These are phyloP conservation scores for Pteria penguin DNA, from an alignment of 2,888 invertebrate species.

Conservation along the genomic window DNA sequence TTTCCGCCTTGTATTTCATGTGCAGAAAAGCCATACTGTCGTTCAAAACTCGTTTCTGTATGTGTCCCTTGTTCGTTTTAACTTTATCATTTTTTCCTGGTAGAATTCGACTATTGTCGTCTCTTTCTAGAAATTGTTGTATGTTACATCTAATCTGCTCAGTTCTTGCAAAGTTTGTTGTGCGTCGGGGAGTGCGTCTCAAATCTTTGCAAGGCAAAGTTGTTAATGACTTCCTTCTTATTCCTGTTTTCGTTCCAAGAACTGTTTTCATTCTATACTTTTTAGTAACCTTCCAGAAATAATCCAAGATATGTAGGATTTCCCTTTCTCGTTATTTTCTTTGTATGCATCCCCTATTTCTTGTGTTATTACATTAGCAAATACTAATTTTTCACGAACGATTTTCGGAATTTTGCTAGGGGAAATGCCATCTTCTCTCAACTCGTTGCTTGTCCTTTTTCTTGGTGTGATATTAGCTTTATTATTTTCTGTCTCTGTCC, in stretches of 20 bases:
- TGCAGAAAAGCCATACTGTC: constrained; percentile 26
- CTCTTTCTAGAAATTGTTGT: constrained; percentile 6
- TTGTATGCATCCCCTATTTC: not conserved
- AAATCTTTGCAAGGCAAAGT: not conserved
- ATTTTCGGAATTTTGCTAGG: constrained; percentile 6
- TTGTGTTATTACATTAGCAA: constrained; percentile 7
- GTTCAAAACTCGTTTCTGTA: constrained; percentile 26
- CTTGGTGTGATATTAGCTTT: not conserved
- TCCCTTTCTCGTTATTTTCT: not conserved
- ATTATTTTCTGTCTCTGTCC: not conserved
- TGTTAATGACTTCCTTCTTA: not conserved
- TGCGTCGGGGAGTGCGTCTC: not conserved
- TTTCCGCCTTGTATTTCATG: not conserved
- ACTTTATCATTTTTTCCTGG: constrained; percentile 32
- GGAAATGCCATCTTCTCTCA: not conserved
- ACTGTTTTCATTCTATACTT: not conserved
- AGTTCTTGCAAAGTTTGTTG: not conserved
- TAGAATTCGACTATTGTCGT: constrained; percentile 32
- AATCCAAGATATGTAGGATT: not conserved
- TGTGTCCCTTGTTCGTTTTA: not conserved
- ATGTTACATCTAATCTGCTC: not conserved
- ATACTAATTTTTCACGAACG: not conserved
- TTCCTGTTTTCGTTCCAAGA: not conserved
- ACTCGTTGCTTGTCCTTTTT: not conserved
- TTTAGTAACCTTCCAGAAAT: not conserved